Evolutionary conservation across 1,140 invertebrate species (phyloP).

Genomic region (Condylostylus longicornis): DNA sequence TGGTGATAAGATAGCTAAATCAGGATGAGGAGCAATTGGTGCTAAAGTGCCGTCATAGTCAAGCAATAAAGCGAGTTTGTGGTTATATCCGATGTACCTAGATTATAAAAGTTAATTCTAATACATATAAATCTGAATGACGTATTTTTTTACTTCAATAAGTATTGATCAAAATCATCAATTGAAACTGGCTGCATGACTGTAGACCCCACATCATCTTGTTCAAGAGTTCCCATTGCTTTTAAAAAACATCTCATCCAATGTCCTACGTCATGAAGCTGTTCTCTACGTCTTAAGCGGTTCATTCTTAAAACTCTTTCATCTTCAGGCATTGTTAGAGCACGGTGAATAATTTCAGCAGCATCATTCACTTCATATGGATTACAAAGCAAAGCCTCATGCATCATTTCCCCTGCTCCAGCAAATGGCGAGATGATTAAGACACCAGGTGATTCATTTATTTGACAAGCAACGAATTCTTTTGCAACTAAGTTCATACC

Average conservation of each 20-base stretch:
- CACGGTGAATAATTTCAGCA: conserved; percentile 72
- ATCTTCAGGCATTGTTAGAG: conserved; percentile 78
- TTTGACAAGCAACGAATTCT: conserved; percentile 85
- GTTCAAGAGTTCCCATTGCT: conserved; percentile 67
- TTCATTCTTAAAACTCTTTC: conserved; percentile 76
- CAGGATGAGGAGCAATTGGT: conserved; percentile 75
- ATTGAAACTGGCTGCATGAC: conserved; percentile 72
- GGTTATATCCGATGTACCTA: conserved; percentile 71
- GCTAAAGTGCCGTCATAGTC: conserved; percentile 84
- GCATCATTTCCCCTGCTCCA: conserved; percentile 81
- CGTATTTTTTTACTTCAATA: conserved; percentile 48
- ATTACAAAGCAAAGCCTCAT: conserved; percentile 76
- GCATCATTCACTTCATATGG: conserved; percentile 78
- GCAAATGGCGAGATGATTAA: conserved; percentile 81
- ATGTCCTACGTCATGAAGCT: conserved; percentile 68
- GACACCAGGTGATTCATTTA: conserved; percentile 71
- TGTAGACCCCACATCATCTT: conserved; percentile 63
- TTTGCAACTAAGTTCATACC: conserved; percentile 91
- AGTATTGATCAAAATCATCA: conserved; percentile 75
- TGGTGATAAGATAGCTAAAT: conserved; percentile 64
- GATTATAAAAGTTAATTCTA: conserved; percentile 8
- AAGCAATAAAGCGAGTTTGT: conserved; percentile 67
- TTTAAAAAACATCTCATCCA: conserved; percentile 81
- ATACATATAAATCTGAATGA: background rate
- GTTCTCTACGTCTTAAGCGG: conserved; percentile 62